Conservation (phyloP, 92 coral and sea anemone species). For the Epizoanthus fatuus region DNA sequence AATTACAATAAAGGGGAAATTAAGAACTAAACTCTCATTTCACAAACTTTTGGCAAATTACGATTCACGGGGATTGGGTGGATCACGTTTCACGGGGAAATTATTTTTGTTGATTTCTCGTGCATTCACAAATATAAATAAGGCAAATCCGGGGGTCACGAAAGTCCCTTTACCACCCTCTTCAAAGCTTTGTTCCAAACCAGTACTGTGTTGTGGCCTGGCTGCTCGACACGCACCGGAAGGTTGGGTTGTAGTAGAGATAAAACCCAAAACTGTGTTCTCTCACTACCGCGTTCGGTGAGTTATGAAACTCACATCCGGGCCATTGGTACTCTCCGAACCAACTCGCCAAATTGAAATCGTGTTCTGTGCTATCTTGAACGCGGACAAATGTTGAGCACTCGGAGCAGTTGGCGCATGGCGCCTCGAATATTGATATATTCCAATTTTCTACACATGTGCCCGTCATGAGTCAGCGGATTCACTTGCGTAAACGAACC, state of each 20-base stretch:
- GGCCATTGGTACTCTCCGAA: neutral
- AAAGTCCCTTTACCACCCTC: neutral
- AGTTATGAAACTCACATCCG: neutral
- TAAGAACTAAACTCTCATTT: too few relatives aligned
- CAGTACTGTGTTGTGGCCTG: neutral
- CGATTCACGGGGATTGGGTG: too few relatives aligned
- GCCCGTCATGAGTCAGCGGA: neutral
- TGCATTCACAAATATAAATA: too few relatives aligned
- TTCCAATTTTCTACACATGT: neutral
- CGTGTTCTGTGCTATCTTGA: neutral
- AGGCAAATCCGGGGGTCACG: too few relatives aligned
- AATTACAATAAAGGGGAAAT: too few relatives aligned
- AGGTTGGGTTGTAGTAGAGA: constrained; percentile 3
- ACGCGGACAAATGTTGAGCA: constrained; percentile 5
- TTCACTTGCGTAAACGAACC: constrained; percentile 1
- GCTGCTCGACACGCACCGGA: neutral
- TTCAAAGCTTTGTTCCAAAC: neutral
- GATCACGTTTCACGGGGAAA: too few relatives aligned
- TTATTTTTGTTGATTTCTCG: too few relatives aligned
- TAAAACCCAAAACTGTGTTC: constrained; percentile 12
- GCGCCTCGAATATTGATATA: constrained; percentile 22
- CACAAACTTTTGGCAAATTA: too few relatives aligned
- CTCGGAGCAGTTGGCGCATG: neutral
- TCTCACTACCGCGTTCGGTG: neutral
- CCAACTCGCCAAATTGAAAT: neutral